Base-by-base conservation (phyloP, 2,113 vertebrate genomes). In the Protobothrops mucrosquamatus region DNA sequence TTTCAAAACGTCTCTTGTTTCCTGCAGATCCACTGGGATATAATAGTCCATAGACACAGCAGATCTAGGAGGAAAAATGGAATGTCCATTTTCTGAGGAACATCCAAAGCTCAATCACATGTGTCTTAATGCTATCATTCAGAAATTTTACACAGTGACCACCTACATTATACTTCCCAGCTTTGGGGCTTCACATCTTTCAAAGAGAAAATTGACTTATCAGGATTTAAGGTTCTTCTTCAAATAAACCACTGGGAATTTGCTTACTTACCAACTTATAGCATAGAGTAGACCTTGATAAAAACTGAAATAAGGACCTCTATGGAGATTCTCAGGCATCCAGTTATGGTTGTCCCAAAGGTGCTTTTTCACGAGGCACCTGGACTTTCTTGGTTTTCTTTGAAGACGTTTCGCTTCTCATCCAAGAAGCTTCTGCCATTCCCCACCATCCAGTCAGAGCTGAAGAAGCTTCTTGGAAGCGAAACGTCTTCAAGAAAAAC, bases 1-100 rank as follows among this genome's bases (percentile, higher is more conserved):
- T 61, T 92, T 89, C 91, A 97, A 96, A 51, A 87, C n/a, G 3
- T 93, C 74, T 89, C 95, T 96, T 85, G 96, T 96, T 94, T 87
- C 94, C 89, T 91, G 92, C 89, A 97, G 87, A 43, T 97, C 96
- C 90, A 96, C 56, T 88, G 81, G 85, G 64, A 96, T 0, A 91
- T n/a, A 51, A 14, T 24, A 51, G 12, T n/a, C 59, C 0, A 1
- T 57, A 89, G 91, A 93, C 89, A 85, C 1, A 94, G 74, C 1
- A 89, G 14, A 91, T 85, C 96, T 97, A 57, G 6, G n/a, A 54
- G 1, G 54, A 34, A 54, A 43, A 92, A 43, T 57, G 39, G 48
- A 7, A 51, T 3, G 29, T 34, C 29, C 14, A 3, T 59, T 59
- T 52, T 29, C 56, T 14, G 18, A 10, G 7, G n/a, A 57, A 51